Evolutionary conservation across 2,113 vertebrate genomes (phyloP).

Genomic region (Campylomormyrus numenius): DNA sequence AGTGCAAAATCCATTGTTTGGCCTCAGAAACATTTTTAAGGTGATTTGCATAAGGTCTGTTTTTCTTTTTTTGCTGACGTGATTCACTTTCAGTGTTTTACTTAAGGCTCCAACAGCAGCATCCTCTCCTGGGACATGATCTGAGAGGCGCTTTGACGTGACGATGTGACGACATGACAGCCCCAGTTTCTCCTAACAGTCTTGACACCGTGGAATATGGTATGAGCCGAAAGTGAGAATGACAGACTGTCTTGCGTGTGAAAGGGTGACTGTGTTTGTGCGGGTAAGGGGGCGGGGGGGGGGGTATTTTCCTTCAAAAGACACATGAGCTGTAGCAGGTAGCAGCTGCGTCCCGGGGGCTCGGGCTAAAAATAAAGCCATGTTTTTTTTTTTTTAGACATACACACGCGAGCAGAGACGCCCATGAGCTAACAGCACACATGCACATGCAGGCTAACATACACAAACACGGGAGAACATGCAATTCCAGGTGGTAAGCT

Average conservation of each 20-base stretch:
- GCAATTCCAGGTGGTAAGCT: background rate
- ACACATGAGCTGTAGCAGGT: background rate
- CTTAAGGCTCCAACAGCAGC: background rate
- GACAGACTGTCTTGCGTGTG: background rate
- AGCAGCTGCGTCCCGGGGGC: constrained; percentile 15
- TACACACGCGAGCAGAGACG: background rate
- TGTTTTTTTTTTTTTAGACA: background rate
- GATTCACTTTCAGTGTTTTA: background rate
- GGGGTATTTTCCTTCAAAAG: background rate
- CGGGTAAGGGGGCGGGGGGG: background rate
- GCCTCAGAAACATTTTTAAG: background rate
- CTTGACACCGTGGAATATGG: background rate
- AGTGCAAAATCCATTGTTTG: background rate
- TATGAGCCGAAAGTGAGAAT: background rate
- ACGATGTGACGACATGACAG: background rate
- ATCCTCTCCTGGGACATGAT: background rate
- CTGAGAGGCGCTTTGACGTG: background rate
- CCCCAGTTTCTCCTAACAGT: background rate
- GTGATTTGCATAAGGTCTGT: background rate
- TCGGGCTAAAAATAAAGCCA: constrained; percentile 13
- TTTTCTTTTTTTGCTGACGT: background rate
- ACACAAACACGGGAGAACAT: background rate
- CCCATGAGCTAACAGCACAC: background rate
- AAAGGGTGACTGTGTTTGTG: background rate
- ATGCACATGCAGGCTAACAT: background rate